Evolutionary conservation across 2,113 vertebrate species (phyloP).

Genomic region (Oenanthe oenanthe): DNA sequence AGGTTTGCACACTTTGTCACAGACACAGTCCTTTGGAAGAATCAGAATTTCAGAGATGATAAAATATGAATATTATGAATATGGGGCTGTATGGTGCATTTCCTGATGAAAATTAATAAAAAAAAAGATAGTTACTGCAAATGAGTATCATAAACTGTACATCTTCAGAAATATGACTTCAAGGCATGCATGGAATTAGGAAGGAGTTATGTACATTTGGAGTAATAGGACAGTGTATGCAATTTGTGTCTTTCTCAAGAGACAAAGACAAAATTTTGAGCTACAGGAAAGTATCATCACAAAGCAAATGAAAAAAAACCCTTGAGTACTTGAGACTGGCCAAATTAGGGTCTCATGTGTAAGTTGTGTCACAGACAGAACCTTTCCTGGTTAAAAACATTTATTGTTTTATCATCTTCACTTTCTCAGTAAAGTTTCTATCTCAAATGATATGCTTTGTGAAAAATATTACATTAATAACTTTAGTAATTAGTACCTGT

Average conservation of each 20-base stretch:
- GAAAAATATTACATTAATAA: neutral
- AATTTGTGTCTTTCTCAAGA: neutral
- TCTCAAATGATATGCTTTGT: neutral
- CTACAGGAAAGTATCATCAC: neutral
- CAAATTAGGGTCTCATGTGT: rapidly evolving
- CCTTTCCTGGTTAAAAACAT: neutral
- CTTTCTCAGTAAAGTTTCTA: neutral
- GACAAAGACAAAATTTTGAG: neutral
- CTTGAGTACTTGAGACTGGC: neutral
- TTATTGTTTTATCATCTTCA: neutral
- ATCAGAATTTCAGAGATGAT: neutral
- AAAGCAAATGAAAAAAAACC: neutral
- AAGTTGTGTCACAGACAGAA: neutral
- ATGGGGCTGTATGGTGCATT: rapidly evolving
- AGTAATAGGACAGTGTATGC: neutral
- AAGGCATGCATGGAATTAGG: neutral
- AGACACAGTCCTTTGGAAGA: neutral
- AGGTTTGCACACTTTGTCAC: neutral
- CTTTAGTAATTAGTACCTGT: neutral
- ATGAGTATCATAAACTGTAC: neutral
- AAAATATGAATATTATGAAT: neutral
- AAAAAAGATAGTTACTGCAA: neutral
- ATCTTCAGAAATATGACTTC: neutral
- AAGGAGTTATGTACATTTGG: neutral
- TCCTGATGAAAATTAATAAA: neutral